These are phyloP conservation scores for Synaphobranchus kaupii DNA, from an alignment of 2,797 vertebrate species.

Conservation along the genomic window DNA sequence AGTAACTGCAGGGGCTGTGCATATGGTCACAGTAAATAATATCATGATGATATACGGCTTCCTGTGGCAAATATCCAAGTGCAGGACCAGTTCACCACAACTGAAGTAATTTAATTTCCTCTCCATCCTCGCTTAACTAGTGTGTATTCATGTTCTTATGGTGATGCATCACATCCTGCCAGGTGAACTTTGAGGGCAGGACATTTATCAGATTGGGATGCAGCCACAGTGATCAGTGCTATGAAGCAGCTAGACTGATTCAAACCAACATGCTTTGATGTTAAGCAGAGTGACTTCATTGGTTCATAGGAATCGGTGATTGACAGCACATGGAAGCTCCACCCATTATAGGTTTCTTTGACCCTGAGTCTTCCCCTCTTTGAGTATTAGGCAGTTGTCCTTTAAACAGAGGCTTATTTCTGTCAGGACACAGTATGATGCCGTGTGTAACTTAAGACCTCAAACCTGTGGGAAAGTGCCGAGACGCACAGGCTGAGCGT, in stretches of 20 bases:
- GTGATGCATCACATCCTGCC: no score
- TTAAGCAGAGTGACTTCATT: neutral
- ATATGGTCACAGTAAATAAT: neutral
- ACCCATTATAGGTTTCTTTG: neutral
- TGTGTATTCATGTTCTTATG: no score
- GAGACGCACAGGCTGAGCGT: neutral
- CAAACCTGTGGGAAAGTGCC: slow-evolving; percentile 41
- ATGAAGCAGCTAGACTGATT: no score
- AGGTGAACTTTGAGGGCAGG: neutral
- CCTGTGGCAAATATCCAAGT: neutral
- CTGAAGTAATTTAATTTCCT: neutral
- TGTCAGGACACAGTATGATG: slow-evolving; percentile 46
- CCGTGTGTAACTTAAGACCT: slow-evolving; percentile 53
- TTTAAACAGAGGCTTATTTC: slow-evolving; percentile 28
- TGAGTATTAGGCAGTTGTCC: neutral
- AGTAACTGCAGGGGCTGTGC: neutral
- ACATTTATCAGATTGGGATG: neutral
- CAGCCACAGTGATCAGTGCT: no score
- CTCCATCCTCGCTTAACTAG: neutral
- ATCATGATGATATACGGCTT: neutral
- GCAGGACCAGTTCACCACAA: neutral
- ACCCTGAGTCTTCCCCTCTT: neutral
- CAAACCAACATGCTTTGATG: neutral
- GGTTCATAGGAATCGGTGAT: neutral
- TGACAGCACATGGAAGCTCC: neutral